These are phyloP conservation scores for Crotalus horridus DNA, from an alignment of 2,113 vertebrate species.

Conservation along the genomic window DNA sequence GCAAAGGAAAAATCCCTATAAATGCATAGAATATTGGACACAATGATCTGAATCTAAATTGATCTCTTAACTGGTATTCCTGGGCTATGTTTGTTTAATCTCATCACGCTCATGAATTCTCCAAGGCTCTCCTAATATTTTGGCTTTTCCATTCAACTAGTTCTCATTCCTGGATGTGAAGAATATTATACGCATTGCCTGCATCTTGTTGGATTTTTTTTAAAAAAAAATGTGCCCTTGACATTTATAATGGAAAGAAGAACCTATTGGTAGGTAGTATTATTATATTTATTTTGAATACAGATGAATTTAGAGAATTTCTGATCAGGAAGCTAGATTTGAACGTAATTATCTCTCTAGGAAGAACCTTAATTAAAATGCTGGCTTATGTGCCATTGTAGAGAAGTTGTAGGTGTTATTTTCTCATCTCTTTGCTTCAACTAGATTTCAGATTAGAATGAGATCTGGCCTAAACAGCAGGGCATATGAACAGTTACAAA, in stretches of 20 bases:
- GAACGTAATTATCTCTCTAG: background rate
- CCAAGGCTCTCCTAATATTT: background rate
- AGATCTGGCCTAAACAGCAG: background rate
- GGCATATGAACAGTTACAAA: conserved; percentile 21
- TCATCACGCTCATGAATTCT: background rate
- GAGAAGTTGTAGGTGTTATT: background rate
- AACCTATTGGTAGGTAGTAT: background rate
- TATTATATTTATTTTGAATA: background rate
- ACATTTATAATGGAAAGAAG: background rate
- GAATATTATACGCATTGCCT: background rate
- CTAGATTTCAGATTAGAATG: conserved; percentile 49
- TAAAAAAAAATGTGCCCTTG: background rate
- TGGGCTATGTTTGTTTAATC: background rate
- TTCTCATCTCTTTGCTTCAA: conserved; percentile 6
- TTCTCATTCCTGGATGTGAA: background rate
- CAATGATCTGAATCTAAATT: background rate
- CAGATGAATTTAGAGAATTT: background rate
- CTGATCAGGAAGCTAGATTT: background rate
- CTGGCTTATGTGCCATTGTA: background rate
- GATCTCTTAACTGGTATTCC: background rate
- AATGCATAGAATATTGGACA: background rate
- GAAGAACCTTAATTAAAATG: conserved; percentile 30
- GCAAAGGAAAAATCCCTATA: background rate
- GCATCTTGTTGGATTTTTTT: background rate
- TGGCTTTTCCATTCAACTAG: background rate